Evolutionary conservation across 1,140 invertebrate species (phyloP).

Genomic region (Temnothorax curvispinosus): DNA sequence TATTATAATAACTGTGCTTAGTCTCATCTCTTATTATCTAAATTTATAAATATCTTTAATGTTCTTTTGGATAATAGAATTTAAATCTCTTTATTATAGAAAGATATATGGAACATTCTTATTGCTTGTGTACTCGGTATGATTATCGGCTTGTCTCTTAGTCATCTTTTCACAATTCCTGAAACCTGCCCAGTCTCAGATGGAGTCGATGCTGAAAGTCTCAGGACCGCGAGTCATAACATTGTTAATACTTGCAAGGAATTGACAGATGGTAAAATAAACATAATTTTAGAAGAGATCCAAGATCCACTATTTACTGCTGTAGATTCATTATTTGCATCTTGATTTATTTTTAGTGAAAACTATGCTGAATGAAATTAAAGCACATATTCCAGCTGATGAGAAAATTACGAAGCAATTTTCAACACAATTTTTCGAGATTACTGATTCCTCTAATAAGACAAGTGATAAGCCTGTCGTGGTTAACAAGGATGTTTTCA

Average conservation of each 20-base stretch:
- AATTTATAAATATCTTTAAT: neutral
- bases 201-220: neutral
- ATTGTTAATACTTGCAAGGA: conserved; percentile 28
- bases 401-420: neutral
- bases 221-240: neutral
- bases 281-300: neutral
- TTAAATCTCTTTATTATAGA: conserved; percentile 6
- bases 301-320: neutral
- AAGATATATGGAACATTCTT: neutral
- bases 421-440: neutral
- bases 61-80: neutral
- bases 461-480: neutral
- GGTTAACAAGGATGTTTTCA: neutral
- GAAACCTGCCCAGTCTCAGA: neutral
- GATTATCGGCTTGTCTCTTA: neutral
- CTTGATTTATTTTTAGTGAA: conserved; percentile 30
- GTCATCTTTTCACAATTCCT: neutral
- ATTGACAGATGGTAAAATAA: conserved; percentile 13
- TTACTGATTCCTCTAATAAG: neutral
- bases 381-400: neutral
- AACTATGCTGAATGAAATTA: conserved; percentile 17
- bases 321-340: neutral
- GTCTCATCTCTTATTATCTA: neutral
- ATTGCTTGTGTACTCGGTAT: neutral
- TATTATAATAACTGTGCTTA: neutral